Evolutionary conservation across 2,113 vertebrate genomes (phyloP).

Genomic region (Halcyon senegalensis): DNA sequence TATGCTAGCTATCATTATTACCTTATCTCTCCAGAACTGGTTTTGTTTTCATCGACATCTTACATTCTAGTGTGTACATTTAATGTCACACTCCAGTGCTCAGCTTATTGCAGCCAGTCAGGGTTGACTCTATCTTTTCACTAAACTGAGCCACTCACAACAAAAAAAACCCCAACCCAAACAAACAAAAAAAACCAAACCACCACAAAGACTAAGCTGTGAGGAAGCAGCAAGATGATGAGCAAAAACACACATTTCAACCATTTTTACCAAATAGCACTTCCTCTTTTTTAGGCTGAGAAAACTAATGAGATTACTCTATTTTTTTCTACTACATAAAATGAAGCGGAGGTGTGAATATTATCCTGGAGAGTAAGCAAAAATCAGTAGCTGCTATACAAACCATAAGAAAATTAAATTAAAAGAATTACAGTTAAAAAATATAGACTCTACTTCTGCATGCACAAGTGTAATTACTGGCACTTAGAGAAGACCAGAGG

Average conservation of each 20-base stretch:
- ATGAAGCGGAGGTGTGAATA: neutral
- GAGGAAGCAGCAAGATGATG: neutral
- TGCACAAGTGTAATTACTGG: neutral
- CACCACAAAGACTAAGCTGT: neutral
- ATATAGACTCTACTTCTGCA: neutral
- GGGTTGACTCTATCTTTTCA: neutral
- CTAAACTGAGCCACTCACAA: neutral
- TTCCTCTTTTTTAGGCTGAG: neutral
- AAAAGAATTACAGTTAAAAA: neutral
- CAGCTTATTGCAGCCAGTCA: constrained; percentile 35
- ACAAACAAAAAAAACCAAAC: neutral
- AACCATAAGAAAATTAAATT: neutral
- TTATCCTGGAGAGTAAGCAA: neutral
- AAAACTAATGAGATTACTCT: neutral
- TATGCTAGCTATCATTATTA: neutral
- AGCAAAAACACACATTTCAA: neutral
- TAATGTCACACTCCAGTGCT: constrained; percentile 52
- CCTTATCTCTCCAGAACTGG: constrained; percentile 19
- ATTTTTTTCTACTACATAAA: neutral
- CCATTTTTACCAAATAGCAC: neutral
- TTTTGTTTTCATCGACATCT: constrained; percentile 46
- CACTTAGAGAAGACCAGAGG: neutral
- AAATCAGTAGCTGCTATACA: neutral
- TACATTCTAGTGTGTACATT: constrained; percentile 52
- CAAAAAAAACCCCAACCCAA: neutral